Evolutionary conservation across 2,888 invertebrate genomes (phyloP), one percentile per base, ranked within the genome.

Genomic region (Cerastis rubricosa): DNA sequence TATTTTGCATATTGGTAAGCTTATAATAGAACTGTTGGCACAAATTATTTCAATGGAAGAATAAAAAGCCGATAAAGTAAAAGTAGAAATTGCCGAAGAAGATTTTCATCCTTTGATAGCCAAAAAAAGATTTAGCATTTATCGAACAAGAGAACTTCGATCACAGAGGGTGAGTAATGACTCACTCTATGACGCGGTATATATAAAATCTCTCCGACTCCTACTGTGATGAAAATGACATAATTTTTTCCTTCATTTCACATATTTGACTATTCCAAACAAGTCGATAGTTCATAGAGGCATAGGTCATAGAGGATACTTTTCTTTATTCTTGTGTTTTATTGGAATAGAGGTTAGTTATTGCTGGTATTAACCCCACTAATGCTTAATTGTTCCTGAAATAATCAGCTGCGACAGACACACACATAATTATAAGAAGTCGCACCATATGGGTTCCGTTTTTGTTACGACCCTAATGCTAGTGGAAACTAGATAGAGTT

Each of bases 401-500:
- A 54, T 54, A 54, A 54, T 54, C n/a, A n/a, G n/a, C n/a, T 54
- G 54, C 54, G 54, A 51, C 22, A 49, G 22, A 49, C 9, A 22
- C 8, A 22, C 8, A 54, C 22, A n/a, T 11, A 51, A 3, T 22
- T 51, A n/a, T n/a, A 54, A 54, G 54, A 54, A 54, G 11, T 54
- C 54, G 54, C n/a, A n/a, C n/a, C n/a, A 54, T 11, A 57, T 57
- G 14, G 25, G 57, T 57, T 25, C 57, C 7, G 12, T 14, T 25
- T 25, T 25, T 25, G 12, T 12, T 57, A 11, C 29, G 35, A 19
- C 61, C 22, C 19, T 61, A 61, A 61, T 61, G 12, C 22, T 40
- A 14, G 7, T n/a, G 29, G 12, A 51, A 75, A 75, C 3, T 29
- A 25, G 51, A 65, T 35, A 45, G 9, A 54, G 8, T 78, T 47